phyloP scores from a whole-genome alignment of 2,113 vertebrate species.

The Pseudolaguvia tuberculata region DNA sequence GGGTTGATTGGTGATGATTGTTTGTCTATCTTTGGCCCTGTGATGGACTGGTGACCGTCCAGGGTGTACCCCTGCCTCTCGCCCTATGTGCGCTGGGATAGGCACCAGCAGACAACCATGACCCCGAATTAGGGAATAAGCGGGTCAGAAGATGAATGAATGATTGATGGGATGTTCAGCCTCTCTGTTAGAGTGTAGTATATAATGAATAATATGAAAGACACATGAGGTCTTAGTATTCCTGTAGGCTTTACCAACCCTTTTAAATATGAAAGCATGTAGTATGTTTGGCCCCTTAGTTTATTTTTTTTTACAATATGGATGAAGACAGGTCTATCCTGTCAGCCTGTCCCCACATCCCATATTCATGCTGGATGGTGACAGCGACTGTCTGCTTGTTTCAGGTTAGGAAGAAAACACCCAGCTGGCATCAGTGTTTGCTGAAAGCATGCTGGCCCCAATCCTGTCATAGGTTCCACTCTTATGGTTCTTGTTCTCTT shows the following conservation, averaged over 20 bases:
- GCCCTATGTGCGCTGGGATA: too few relatives aligned
- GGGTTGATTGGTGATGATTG: too few relatives aligned
- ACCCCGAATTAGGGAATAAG: too few relatives aligned
- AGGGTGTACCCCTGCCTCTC: too few relatives aligned
- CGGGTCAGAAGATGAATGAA: too few relatives aligned
- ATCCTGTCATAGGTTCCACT: conserved; percentile 32
- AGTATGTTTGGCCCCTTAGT: neutral
- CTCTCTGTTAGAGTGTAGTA: too few relatives aligned
- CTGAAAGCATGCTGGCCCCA: conserved; percentile 25
- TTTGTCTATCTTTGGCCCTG: too few relatives aligned
- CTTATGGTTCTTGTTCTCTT: conserved; percentile 40
- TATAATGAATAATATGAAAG: too few relatives aligned
- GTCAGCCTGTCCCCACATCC: conserved; percentile 10
- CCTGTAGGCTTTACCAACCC: neutral
- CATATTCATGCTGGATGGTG: conserved; percentile 27
- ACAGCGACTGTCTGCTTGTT: conserved; percentile 30
- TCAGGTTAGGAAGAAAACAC: conserved; percentile 26
- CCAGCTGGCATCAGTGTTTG: conserved; percentile 42
- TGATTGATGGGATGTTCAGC: too few relatives aligned
- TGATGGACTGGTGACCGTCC: too few relatives aligned
- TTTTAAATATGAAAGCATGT: neutral
- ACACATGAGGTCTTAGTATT: too few relatives aligned
- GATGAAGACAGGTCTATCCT: conserved; percentile 20
- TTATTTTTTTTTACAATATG: neutral
- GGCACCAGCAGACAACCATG: too few relatives aligned